Conservation (phyloP, 2,888 invertebrate species). For the Philereme transversata region DNA sequence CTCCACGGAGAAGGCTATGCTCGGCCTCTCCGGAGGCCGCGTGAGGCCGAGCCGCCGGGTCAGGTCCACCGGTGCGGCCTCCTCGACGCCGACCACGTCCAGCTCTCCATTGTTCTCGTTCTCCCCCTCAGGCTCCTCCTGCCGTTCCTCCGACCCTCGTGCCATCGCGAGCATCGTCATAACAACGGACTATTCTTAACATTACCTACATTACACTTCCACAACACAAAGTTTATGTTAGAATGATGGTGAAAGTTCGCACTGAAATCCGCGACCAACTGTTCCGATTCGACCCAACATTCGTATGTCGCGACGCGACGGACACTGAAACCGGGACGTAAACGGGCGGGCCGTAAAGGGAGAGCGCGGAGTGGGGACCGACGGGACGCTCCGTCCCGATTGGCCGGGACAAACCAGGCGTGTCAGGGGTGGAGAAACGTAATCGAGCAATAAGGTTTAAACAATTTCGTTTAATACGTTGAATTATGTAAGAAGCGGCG, state of each 20-base stretch:
- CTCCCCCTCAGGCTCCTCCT: slow-evolving; percentile 63
- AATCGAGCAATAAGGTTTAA: slow-evolving; percentile 85
- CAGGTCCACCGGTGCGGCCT: slow-evolving; percentile 76
- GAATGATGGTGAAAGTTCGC: slow-evolving; percentile 37
- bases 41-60: slow-evolving; percentile 83
- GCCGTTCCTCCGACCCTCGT: slow-evolving; percentile 74
- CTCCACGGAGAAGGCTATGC: slow-evolving; percentile 94
- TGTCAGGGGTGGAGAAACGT: slow-evolving; percentile 79
- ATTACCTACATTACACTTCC: slow-evolving; percentile 45
- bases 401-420: slow-evolving; percentile 77
- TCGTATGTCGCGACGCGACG: slow-evolving; percentile 57
- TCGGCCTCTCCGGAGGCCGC: slow-evolving; percentile 80
- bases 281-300: slow-evolving; percentile 55
- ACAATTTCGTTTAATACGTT: slow-evolving; percentile 85
- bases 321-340: slow-evolving; percentile 57
- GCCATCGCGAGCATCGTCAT: slow-evolving; percentile 83
- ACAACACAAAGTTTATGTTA: slow-evolving; percentile 42
- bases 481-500: slow-evolving; percentile 84
- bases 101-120: slow-evolving; percentile 71
- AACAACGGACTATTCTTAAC: slow-evolving; percentile 60
- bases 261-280: slow-evolving; percentile 54
- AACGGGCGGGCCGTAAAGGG: slow-evolving; percentile 61
- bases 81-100: slow-evolving; percentile 78
- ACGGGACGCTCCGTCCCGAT: slow-evolving; percentile 55
- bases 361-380: slow-evolving; percentile 52